Evolutionary conservation across 2,797 vertebrate species (phyloP), one percentile per base, ranked within the genome.

Genomic region (Melanotaenia maccullochi): DNA sequence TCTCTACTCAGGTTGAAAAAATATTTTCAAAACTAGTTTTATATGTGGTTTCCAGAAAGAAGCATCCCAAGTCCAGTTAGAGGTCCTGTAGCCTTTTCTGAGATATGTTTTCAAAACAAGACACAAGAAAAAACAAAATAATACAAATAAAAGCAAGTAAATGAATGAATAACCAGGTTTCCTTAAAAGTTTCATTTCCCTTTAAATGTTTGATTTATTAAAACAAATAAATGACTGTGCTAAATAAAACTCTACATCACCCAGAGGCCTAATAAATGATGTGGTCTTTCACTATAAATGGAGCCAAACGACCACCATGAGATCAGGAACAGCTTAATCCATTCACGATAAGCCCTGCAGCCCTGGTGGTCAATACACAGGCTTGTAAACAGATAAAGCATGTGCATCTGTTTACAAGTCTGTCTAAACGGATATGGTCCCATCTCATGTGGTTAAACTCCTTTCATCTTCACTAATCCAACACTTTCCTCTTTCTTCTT

Each of bases 361-460:
- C 12, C 42, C 25, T 24, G n/a, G 11, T n/a, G 22, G 49, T 54
- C 49, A 65, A 56, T 20, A 7, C 3, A 18, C 20, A 51, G 47
- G 49, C 20, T 5, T 52, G 49, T 52, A 24, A 14, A 54, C 68
- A 69, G 5, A 22, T 40, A 40, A 24, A 47, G 79, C 85, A 88
- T 44, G 84, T 89, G 86, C 72, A 25, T 90, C 22, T 91, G 87
- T 91, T 89, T 90, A 91, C 90, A 81, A 71, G 56, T 38, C 13
- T 0, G 40, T 9, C 38, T 9, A 3, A 3, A 22, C 57, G 75
- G 81, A 81, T 79, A 63, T n/a, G 8, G 28, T 55, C 58, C 24
- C 5, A 62, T 25, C 42, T 40, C 9, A 1, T 65, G 63, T 49
- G 54, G 68, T 32, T 61, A 0, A 9, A 63, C 18, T 71, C 52